phyloP scores from a whole-genome alignment of 2,888 invertebrate species.

The Leptinotarsa haldemani region DNA sequence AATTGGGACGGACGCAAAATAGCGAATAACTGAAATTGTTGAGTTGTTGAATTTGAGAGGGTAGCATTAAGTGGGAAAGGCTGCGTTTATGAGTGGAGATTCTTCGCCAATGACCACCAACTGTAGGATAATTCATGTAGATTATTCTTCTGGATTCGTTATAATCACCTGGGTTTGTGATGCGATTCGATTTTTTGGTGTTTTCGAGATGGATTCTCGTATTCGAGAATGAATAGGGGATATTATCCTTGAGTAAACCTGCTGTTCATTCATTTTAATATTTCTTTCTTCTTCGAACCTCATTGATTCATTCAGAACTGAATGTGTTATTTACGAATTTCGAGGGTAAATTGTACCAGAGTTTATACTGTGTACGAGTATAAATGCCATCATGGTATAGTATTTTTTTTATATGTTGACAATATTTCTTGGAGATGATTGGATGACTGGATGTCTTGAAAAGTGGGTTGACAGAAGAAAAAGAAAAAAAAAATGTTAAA shows the following conservation, averaged over 20 bases:
- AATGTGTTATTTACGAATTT: no score
- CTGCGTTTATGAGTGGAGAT: neutral
- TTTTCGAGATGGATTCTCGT: neutral
- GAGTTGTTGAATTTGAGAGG: constrained; percentile 12
- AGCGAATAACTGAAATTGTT: constrained; percentile 7
- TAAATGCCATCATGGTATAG: no score
- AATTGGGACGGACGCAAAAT: constrained; percentile 9
- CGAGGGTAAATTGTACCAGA: no score
- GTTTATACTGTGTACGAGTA: no score
- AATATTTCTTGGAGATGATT: no score
- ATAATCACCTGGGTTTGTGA: neutral
- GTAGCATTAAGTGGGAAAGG: constrained; percentile 1
- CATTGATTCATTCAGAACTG: no score
- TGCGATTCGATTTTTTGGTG: neutral
- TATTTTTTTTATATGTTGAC: no score
- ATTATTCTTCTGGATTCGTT: constrained; percentile 2
- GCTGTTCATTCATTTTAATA: neutral
- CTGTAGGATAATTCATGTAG: constrained; percentile 6
- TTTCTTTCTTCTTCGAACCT: no score
- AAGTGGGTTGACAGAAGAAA: no score
- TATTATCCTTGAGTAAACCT: neutral
- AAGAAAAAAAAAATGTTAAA: no score
- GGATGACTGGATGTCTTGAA: no score
- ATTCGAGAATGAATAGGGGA: neutral
- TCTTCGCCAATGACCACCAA: neutral